These are phyloP conservation scores for Homarus gammarus DNA, from an alignment of 2,888 invertebrate species.

Conservation along the genomic window DNA sequence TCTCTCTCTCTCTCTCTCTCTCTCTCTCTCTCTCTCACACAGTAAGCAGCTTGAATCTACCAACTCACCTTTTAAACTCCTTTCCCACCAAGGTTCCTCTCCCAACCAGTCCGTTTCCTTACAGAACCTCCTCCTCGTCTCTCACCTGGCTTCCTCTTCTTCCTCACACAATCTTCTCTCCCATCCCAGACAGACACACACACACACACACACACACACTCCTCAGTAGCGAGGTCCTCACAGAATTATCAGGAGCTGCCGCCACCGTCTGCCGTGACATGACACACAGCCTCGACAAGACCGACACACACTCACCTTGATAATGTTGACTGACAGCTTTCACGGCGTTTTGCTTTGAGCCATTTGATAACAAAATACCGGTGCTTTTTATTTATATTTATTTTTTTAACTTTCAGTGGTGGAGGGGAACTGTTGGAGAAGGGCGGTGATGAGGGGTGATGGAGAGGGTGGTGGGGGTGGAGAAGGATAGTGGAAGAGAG, in stretches of 20 bases:
- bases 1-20: background rate
- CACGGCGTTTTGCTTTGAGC: slow-evolving; percentile 29
- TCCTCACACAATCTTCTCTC: too few species aligned
- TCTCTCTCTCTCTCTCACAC: background rate
- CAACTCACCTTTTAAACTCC: too few species aligned
- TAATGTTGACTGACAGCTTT: slow-evolving; percentile 26
- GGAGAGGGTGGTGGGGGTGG: background rate
- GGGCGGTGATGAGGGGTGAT: background rate
- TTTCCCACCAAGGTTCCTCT: too few species aligned
- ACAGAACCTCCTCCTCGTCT: background rate
- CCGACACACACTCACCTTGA: background rate
- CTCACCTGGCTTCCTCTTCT: background rate
- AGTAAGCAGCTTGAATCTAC: too few species aligned
- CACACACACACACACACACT: too few species aligned
- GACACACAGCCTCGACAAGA: background rate
- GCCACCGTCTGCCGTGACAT: background rate
- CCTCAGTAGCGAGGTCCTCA: too few species aligned
- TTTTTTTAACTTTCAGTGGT: background rate
- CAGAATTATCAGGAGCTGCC: background rate
- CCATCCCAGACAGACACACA: too few species aligned
- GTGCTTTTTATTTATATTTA: background rate
- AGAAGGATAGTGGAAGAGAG: too few species aligned
- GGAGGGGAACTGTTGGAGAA: background rate
- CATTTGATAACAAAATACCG: slow-evolving; percentile 30
- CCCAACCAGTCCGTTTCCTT: background rate